These are phyloP conservation scores for Tokudaia muenninki DNA, from an alignment of 2,797 vertebrate species.

Conservation along the genomic window DNA sequence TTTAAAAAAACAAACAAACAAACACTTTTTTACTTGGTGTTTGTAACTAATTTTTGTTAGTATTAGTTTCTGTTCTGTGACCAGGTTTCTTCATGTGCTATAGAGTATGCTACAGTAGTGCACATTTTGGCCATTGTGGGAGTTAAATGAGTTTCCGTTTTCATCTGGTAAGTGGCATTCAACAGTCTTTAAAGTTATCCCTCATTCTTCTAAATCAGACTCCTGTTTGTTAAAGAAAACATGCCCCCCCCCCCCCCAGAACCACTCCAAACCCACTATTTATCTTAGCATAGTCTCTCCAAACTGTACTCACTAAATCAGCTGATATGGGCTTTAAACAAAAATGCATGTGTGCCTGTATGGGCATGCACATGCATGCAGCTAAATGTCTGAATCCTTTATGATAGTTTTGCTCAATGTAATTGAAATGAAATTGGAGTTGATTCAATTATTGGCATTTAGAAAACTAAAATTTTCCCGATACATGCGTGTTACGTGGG, in stretches of 20 bases:
- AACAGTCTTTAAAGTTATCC: neutral
- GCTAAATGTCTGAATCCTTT: constrained; percentile 31
- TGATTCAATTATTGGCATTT: constrained; percentile 79
- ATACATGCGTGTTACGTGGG: constrained; percentile 26
- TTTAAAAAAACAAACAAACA: too few relatives aligned
- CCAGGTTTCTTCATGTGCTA: neutral
- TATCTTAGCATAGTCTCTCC: neutral
- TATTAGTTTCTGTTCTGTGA: neutral
- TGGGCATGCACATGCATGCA: neutral
- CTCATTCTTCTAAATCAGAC: neutral
- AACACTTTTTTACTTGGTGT: too few relatives aligned
- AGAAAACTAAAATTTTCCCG: constrained; percentile 63
- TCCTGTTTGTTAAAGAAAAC: neutral
- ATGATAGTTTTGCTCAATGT: constrained; percentile 43
- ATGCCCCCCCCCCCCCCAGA: neutral
- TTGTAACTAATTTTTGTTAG: too few relatives aligned
- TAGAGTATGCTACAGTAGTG: neutral
- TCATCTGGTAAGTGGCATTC: neutral
- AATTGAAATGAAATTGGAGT: constrained; percentile 77
- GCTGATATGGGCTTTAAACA: neutral
- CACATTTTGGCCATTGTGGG: neutral
- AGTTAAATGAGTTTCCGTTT: neutral
- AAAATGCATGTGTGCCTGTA: neutral
- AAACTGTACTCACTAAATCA: neutral
- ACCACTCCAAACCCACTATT: neutral